Evolutionary conservation across 2,888 invertebrate species (phyloP), one percentile per base, ranked within the genome.

Genomic region (Agrilus biguttatus): DNA sequence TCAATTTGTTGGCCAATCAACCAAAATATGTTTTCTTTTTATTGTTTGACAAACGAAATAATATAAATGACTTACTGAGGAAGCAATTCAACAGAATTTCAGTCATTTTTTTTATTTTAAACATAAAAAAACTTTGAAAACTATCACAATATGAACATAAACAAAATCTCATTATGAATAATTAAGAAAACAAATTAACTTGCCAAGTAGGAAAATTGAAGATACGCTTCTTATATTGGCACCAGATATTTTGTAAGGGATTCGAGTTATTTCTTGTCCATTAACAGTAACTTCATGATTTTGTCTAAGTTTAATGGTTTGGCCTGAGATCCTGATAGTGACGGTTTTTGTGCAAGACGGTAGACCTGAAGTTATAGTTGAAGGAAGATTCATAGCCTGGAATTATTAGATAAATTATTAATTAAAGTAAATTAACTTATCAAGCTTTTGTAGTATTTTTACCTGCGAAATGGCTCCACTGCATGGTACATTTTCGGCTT

Each of bases 261-360:
- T 62, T 38, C 72, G 67, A 0, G 70, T 65, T 2, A 84, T 64
- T 47, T 85, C 82, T 49, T 78, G 75, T 0, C 79, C 81, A 54
- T 87, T 80, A 0, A 86, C 71, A 0, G 75, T 59, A 2, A 86
- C 73, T 44, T 75, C 73, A 7, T 79, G 75, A 34, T 81, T 80
- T 56, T 89, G 89, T 56, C 83, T 84, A 51, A 91, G 62, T 54
- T 82, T 81, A 4, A 91, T 75, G 3, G 57, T 64, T 43, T 63
- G 59, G 46, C 63, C 58, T 51, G 61, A 48, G 43, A 74, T 65
- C 13, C 67, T 70, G 13, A 89, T 62, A 1, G 77, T 83, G 0
- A 88, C 75, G 0, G 87, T 76, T 61, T 85, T 89, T 0, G 89
- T 88, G 60, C 90, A 91, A 0, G 89, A 84, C 0, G 87, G 85